phyloP scores from a whole-genome alignment of 2,797 vertebrate genomes.

The Coilia nasus region DNA sequence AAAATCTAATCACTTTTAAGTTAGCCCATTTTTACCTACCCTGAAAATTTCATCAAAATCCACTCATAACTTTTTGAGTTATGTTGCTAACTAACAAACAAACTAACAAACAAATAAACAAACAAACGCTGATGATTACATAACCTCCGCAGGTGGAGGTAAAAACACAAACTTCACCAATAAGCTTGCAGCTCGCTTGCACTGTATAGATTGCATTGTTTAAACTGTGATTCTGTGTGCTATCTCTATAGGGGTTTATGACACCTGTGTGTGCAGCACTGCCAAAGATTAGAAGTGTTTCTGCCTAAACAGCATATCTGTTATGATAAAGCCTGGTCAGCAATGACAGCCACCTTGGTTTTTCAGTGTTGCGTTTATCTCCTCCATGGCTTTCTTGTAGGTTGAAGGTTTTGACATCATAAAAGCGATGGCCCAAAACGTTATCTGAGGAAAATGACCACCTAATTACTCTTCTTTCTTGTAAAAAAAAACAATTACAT shows the following conservation, averaged over 20 bases:
- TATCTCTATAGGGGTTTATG: background rate
- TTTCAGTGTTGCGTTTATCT: conserved; percentile 71
- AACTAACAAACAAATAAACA: too few species aligned
- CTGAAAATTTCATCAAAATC: too few species aligned
- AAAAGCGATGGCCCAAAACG: conserved; percentile 80
- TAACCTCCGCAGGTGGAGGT: too few species aligned
- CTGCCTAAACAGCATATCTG: background rate
- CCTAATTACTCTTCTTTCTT: background rate
- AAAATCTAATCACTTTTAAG: too few species aligned
- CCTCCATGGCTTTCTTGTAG: conserved; percentile 71
- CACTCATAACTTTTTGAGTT: too few species aligned
- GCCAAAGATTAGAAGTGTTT: background rate
- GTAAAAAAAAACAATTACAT: background rate
- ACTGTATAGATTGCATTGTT: too few species aligned
- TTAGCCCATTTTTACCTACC: too few species aligned
- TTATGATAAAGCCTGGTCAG: background rate
- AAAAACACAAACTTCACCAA: too few species aligned
- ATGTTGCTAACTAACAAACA: too few species aligned
- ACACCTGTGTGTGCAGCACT: background rate
- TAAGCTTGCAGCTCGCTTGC: too few species aligned
- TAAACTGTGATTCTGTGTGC: background rate
- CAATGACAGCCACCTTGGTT: conserved; percentile 69
- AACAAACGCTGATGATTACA: too few species aligned
- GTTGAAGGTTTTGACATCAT: conserved; percentile 70
- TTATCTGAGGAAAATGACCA: conserved; percentile 61